Base-by-base conservation (phyloP, 2,113 vertebrate genomes). In the Herpailurus yagouaroundi region DNA sequence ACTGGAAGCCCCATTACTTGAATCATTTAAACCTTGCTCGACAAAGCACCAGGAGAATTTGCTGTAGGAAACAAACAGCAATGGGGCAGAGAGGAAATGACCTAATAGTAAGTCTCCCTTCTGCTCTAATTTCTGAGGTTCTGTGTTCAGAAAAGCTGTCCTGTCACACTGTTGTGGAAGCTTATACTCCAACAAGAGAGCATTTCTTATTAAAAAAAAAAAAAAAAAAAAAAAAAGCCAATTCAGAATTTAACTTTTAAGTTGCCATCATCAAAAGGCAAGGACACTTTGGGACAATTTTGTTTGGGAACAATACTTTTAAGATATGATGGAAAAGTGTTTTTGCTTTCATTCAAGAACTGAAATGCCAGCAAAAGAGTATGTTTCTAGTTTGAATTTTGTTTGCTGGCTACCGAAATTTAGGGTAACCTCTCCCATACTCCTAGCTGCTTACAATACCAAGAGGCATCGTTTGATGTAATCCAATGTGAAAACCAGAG, bases 1-100 rank as follows among this genome's bases (percentile, higher is more conserved):
- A 94, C 97, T 96, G 96, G 97, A 98, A 95, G 95, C 94, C 95
- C 97, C 85, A 97, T 98, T 98, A 97, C 95, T 94, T 38, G 92
- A 97, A 81, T 93, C 88, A 96, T 94, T 98, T 96, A 95, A 96
- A 94, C 87, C 94, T 96, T 64, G 60, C 97, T 92, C 94, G 97
- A 98, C 96, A 97, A 98, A 98, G 89, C 95, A 85, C 95, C 80
- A 50, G 95, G 87, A 97, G 94, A 92, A 96, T 96, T 94, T 97
- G 96, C 97, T 94, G 88, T 89, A 97, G 93, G 96, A 96, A 95
- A 97, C 95, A 97, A 97, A 97, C 69, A 87, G 57, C 66, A 96
- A 96, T 27, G 33, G 92, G 92, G 81, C 84, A 90, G 71, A 50
- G 50, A 95, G 92, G 95, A 97, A 98, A 90, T 97, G 97, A 98